A percentile compares a stretch with the other conserved stretches of the same genome.
These are phyloP conservation scores for Hirundo rustica DNA, from an alignment of 2,797 vertebrate genomes.

Conservation along the genomic window DNA sequence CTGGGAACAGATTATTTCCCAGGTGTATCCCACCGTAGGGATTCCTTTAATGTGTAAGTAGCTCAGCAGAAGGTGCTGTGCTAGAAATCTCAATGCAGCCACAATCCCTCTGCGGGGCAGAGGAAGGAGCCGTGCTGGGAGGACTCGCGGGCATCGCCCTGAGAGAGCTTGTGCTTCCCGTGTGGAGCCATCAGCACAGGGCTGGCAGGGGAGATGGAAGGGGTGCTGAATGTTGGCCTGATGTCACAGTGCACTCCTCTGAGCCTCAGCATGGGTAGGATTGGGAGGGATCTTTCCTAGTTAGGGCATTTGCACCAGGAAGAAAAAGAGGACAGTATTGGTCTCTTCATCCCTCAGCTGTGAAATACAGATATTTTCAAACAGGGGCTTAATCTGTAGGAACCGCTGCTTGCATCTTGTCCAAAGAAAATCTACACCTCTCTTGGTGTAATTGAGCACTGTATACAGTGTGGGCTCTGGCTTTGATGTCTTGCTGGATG, in stretches of 20 bases:
- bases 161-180: not conserved
- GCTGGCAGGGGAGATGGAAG: not conserved
- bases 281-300: not conserved
- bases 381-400: not conserved
- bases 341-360: not conserved
- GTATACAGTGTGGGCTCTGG: not conserved
- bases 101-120: not conserved
- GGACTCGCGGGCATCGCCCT: not conserved
- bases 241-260: not conserved
- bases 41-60: not conserved
- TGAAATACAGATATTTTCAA: not conserved
- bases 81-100: not conserved
- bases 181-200: not conserved
- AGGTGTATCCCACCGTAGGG: not conserved
- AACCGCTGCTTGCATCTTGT: not conserved
- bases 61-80: constrained; percentile 24
- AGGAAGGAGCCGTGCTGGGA: not conserved
- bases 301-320: not conserved
- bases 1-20: constrained; percentile 23
- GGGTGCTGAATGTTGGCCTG: not conserved
- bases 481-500: not conserved
- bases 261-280: not conserved
- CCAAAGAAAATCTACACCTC: not conserved
- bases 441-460: not conserved
- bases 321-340: not conserved